Evolutionary conservation across 1,140 invertebrate species (phyloP).

Genomic region (Aphaenogaster ashmeadi): DNA sequence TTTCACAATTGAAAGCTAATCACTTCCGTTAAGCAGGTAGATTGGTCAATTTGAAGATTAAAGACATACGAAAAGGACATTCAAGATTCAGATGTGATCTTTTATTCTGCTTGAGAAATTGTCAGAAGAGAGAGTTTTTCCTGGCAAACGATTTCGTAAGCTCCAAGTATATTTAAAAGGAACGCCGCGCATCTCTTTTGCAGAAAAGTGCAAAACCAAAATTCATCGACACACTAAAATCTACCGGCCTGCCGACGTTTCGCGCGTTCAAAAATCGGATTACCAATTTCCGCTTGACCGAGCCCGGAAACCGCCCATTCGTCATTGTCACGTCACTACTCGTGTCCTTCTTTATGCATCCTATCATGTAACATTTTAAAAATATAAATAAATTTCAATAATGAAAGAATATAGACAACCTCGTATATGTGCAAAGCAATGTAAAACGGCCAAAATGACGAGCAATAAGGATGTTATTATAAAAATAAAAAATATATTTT

Average conservation of each 20-base stretch:
- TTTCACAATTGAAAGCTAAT: not conserved
- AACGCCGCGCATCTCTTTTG: not conserved
- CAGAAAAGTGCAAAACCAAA: constrained; percentile 4
- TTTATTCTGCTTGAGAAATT: not conserved
- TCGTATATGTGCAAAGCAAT: no score
- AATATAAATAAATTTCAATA: not conserved
- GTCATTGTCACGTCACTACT: constrained; percentile 23
- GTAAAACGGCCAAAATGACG: no score
- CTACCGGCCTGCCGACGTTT: constrained; percentile 19
- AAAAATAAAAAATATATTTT: no score
- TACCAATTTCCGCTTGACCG: constrained; percentile 53
- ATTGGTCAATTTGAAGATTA: not conserved
- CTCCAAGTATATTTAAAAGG: constrained; percentile 12
- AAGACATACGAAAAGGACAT: not conserved
- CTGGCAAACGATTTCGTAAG: not conserved
- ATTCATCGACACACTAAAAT: constrained; percentile 45
- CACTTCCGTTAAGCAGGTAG: not conserved
- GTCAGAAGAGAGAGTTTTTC: not conserved
- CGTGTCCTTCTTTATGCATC: constrained; percentile 64
- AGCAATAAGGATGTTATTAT: no score
- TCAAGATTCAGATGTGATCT: not conserved
- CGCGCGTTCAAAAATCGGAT: constrained; percentile 38
- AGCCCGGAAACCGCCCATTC: constrained; percentile 39
- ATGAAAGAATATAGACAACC: not conserved
- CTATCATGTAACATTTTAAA: constrained; percentile 18